These are phyloP conservation scores for Caenorhabditis japonica DNA, from an alignment of 2,888 invertebrate genomes.

Conservation along the genomic window DNA sequence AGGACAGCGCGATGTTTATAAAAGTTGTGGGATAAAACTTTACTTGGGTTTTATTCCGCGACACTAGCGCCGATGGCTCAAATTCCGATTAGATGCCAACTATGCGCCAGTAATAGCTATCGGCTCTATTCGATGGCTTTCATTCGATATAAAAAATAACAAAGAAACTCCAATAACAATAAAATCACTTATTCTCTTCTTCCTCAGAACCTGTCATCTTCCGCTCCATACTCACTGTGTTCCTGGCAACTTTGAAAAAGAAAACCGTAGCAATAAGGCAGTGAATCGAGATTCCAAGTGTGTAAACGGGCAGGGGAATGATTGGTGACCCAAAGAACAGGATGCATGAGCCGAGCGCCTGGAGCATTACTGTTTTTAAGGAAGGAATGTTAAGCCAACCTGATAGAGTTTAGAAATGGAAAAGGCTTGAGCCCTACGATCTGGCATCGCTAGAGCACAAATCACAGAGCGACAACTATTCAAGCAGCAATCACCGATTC, in stretches of 20 bases:
- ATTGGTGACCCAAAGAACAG: constrained; percentile 52
- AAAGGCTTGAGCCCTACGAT: constrained; percentile 57
- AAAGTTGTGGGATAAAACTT: too few species aligned
- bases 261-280: constrained; percentile 30
- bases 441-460: constrained; percentile 59
- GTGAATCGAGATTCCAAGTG: constrained; percentile 24
- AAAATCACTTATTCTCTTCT: neutral
- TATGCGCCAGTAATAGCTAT: too few species aligned
- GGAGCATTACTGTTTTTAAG: constrained; percentile 1
- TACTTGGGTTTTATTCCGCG: too few species aligned
- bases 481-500: constrained; percentile 58
- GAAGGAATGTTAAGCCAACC: constrained; percentile 7
- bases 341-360: constrained; percentile 32
- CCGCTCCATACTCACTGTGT: constrained; percentile 50
- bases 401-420: constrained; percentile 65
- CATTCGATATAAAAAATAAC: too few species aligned
- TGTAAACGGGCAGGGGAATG: constrained; percentile 46
- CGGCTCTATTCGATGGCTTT: too few species aligned
- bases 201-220: constrained; percentile 17
- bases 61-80: too few species aligned
- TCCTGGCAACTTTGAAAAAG: constrained; percentile 42
- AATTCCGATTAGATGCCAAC: too few species aligned
- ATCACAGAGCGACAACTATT: constrained; percentile 59
- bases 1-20: too few species aligned
- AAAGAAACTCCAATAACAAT: too few species aligned